Conservation (phyloP, 2,888 invertebrate genomes). For the Aphidoletes aphidimyza region DNA sequence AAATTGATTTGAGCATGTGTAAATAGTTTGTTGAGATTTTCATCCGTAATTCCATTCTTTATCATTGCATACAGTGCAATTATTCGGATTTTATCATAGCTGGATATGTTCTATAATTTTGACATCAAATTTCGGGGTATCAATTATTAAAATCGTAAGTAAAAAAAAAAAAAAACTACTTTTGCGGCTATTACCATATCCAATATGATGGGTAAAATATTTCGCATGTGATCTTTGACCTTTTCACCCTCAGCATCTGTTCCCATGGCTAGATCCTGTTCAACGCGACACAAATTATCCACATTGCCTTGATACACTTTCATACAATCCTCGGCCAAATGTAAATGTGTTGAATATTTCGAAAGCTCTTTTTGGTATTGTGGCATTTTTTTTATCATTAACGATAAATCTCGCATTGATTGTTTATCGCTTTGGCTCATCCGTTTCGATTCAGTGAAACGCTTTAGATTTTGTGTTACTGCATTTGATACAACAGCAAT, state of each 20-base stretch:
- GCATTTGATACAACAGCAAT: slow-evolving; percentile 98
- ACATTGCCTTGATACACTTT: slow-evolving; percentile 93
- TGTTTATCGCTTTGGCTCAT: slow-evolving; percentile 91
- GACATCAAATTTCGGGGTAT: too few relatives aligned
- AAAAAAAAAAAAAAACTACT: too few relatives aligned
- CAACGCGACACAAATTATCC: slow-evolving; percentile 95
- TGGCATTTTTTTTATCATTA: slow-evolving; percentile 99
- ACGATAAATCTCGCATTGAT: slow-evolving; percentile 95
- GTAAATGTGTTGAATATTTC: slow-evolving; percentile 98
- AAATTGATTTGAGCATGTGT: slow-evolving; percentile 96
- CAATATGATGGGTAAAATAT: slow-evolving; percentile 96
- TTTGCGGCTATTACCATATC: slow-evolving; percentile 91
- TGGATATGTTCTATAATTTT: slow-evolving; percentile 79
- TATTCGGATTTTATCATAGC: slow-evolving; percentile 95
- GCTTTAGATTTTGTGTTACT: slow-evolving; percentile 96
- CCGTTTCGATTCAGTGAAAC: slow-evolving; percentile 93
- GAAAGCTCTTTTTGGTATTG: slow-evolving; percentile 99
- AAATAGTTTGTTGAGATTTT: slow-evolving; percentile 96
- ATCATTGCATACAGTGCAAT: slow-evolving; percentile 97
- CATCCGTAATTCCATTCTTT: slow-evolving; percentile 98
- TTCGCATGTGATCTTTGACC: slow-evolving; percentile 99
- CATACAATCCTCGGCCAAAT: slow-evolving; percentile 99
- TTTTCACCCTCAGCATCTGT: slow-evolving; percentile 99
- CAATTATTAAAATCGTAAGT: too few relatives aligned
- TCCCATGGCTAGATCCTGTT: slow-evolving; percentile 96